phyloP scores from a whole-genome alignment of 64 coral and sea anemone genomes.

The Platygyra sinensis region DNA sequence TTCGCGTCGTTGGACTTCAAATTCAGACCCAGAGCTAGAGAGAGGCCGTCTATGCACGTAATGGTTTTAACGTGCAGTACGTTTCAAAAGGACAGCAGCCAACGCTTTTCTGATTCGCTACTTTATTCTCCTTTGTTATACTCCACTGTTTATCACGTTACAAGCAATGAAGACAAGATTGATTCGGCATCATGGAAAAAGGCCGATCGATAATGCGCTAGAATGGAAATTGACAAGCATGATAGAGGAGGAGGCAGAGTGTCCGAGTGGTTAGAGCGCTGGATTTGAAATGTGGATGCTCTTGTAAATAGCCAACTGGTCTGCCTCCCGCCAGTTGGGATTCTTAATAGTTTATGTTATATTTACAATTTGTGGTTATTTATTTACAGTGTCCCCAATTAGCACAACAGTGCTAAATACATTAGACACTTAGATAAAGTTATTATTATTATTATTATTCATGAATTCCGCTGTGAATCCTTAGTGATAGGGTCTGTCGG shows the following conservation, averaged over 20 bases:
- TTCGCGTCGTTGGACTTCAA: background rate
- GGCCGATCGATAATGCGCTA: background rate
- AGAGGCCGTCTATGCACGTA: background rate
- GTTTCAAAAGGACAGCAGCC: background rate
- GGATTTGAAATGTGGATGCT: no score
- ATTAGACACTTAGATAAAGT: no score
- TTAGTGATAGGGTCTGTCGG: no score
- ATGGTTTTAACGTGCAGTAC: background rate
- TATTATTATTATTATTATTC: no score
- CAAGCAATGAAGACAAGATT: background rate
- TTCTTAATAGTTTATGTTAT: no score
- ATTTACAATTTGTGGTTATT: no score
- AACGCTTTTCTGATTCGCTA: background rate
- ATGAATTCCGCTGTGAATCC: constrained; percentile 8
- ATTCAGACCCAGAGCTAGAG: background rate
- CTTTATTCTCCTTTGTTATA: constrained; percentile 9
- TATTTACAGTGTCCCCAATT: no score
- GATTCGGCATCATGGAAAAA: background rate
- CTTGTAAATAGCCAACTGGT: no score
- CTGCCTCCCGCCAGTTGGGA: no score
- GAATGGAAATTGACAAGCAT: background rate
- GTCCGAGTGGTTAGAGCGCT: no score
- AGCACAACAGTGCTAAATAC: no score
- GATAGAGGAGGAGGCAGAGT: no score
- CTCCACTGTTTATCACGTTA: background rate